Base-by-base conservation (phyloP, 1,140 invertebrate species). In the Aphelenchoides fujianensis region DNA sequence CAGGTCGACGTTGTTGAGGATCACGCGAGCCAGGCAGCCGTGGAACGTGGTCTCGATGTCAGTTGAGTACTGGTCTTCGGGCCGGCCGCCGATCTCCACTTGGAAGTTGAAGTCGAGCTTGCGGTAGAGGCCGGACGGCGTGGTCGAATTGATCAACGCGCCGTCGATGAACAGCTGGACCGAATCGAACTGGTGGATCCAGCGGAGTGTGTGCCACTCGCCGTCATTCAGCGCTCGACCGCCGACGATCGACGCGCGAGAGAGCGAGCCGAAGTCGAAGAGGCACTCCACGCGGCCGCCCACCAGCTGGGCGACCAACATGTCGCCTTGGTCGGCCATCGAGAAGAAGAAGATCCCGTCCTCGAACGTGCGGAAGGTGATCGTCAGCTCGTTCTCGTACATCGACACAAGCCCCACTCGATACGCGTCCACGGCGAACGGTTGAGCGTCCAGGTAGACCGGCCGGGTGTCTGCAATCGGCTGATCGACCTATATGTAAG, bases 111-210 rank as follows among this genome's bases (percentile, higher is more conserved):
- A 73, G 71, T 83, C 81, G 23, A 83, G 62, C 64, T 77, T 83
- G 68, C 81, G 55, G 68, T 83, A 84, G 3, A 83, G 63, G 5
- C 81, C 81, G 9, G 71, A 69, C 0, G 82, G 79, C 48, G 79
- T 71, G 27, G 81, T 83, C 7, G 48, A 68, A 70, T 83, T 83
- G n/a, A 80, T 32, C 0, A 76, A 53, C n/a, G 81, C 78, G 2
- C 75, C 78, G 52, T 83, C 81, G 12, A 83, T 73, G 28, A 74
- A 75, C 12, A 83, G 70, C 68, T 83, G 70, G 12, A 84, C 80
- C n/a, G 74, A 75, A 68, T 83, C 83, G 68, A 84, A 84, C 62
- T 85, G 83, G 73, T 83, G 81, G 9, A 72, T 62, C 81, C 81
- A 83, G n/a, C 78, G 67, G 30, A 83, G 19, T 59, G 79, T 71